Evolutionary conservation across 2,113 vertebrate species (phyloP), one percentile per base, ranked within the genome.

Genomic region (Ornithorhynchus anatinus): DNA sequence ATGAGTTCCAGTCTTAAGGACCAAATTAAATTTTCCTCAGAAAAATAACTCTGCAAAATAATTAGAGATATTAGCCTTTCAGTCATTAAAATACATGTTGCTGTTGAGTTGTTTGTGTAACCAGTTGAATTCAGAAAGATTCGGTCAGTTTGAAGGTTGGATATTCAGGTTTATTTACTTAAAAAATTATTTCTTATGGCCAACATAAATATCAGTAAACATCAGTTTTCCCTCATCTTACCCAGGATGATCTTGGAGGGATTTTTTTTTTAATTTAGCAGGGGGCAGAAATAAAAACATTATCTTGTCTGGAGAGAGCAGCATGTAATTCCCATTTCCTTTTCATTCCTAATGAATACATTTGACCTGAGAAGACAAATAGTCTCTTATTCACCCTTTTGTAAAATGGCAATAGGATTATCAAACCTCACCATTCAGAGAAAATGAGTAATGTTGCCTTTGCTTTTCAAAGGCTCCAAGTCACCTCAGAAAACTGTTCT

Each of bases 161-260:
- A n/a, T 60, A 29, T 27, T 54, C 59, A 11, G 69, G 52, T 74
- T 77, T 80, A 63, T 74, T 62, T 67, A 45, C 29, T n/a, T n/a
- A n/a, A n/a, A 64, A 65, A 66, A 13, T 71, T 68, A 2, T n/a
- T n/a, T n/a, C n/a, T n/a, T n/a, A 33, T 71, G 29, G 47, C 77
- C 61, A 84, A 38, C 19, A 67, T 5, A 77, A 77, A 63, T 77
- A 54, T 48, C 35, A 59, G 29, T 25, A 33, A 57, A 54, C 64
- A 58, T 73, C 53, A 65, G n/a, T 44, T 75, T 75, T 56, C 45
- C 57, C 64, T 75, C 61, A 72, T 42, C 16, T 80, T 77, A 37
- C 27, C 33, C 68, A 12, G 62, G 27, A 67, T 52, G 13, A 42
- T 60, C 32, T 63, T 39, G 31, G 72, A 73, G 63, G 11, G 15